Conservation (phyloP, 2,113 vertebrate species). For the Lonchura striata region DNA sequence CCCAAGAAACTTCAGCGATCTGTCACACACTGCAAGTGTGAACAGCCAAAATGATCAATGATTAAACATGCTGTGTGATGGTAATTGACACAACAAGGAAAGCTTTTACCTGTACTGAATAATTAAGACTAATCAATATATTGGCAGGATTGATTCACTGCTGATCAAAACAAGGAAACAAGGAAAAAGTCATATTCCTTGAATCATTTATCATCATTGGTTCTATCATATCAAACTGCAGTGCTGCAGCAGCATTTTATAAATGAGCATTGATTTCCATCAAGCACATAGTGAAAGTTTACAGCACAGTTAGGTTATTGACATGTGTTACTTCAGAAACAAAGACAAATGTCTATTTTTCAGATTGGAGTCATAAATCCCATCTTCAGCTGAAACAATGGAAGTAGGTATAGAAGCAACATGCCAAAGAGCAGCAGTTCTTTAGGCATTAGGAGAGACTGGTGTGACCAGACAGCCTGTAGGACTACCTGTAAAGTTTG, state of each 20-base stretch:
- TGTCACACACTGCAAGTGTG: constrained; percentile 5
- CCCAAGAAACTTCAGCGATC: constrained; percentile 24
- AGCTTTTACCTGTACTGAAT: neutral
- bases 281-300: constrained; percentile 1
- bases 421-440: neutral
- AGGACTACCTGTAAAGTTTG: neutral
- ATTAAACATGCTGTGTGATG: neutral
- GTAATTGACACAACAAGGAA: constrained; percentile 19
- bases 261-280: neutral
- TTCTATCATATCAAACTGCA: neutral
- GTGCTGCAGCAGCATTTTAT: neutral
- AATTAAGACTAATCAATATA: constrained; percentile 40
- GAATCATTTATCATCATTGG: neutral
- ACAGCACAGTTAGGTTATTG: neutral
- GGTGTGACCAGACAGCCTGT: neutral
- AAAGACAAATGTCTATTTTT: neutral
- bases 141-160: constrained; percentile 11
- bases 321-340: neutral
- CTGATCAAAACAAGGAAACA: neutral
- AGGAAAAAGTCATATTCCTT: neutral
- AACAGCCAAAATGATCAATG: constrained; percentile 28
- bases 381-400: neutral
- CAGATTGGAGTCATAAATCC: neutral
- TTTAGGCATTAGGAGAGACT: neutral
- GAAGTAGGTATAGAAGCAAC: neutral